These are phyloP conservation scores for Chelon labrosus DNA, from an alignment of 2,797 vertebrate species.

Conservation along the genomic window DNA sequence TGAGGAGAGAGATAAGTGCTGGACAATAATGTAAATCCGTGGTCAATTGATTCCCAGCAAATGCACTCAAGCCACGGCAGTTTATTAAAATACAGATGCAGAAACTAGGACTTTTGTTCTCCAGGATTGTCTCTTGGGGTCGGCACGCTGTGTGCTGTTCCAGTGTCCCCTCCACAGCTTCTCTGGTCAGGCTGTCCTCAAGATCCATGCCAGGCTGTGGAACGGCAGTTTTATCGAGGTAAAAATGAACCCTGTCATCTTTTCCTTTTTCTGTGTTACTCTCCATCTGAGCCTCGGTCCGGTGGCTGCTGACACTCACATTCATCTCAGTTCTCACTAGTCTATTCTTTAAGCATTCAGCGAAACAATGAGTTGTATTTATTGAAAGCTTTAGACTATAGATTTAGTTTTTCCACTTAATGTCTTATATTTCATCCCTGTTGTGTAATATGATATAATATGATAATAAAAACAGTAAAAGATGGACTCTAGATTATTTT, in stretches of 20 bases:
- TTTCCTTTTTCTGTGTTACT: slow-evolving; percentile 2
- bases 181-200: slow-evolving; percentile 86
- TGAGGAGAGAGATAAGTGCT: not conserved
- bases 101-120: slow-evolving; percentile 3
- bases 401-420: too few species aligned
- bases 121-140: slow-evolving; percentile 90
- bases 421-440: too few species aligned
- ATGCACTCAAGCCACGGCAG: not conserved
- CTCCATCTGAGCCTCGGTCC: slow-evolving; percentile 12
- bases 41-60: not conserved
- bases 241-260: slow-evolving; percentile 3
- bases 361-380: not conserved
- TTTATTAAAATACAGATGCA: too few species aligned
- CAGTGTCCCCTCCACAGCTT: slow-evolving; percentile 92
- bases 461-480: too few species aligned
- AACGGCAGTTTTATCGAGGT: slow-evolving; percentile 96
- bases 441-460: too few species aligned
- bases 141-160: slow-evolving; percentile 88
- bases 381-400: not conserved
- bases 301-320: slow-evolving; percentile 7
- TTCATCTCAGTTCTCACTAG: not conserved
- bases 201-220: slow-evolving; percentile 90
- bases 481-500: too few species aligned
- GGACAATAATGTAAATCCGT: rapidly evolving
- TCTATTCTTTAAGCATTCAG: not conserved